A percentile compares a stretch with the other conserved stretches of the same genome.
Conservation (phyloP, 2,888 invertebrate genomes). For the Volucella zonaria region DNA sequence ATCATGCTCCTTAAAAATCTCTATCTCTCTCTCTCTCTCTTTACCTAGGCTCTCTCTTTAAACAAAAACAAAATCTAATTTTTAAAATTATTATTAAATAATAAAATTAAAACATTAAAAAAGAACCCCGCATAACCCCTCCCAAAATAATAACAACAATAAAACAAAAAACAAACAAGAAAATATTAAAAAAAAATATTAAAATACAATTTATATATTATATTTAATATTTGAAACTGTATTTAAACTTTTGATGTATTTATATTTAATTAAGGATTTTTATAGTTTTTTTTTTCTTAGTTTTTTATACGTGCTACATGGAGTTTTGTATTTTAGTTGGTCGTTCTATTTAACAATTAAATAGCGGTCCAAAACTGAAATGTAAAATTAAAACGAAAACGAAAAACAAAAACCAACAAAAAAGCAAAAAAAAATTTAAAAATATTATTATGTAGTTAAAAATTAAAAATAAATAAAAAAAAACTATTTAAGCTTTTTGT, state of each 20-base stretch:
- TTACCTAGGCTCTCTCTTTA: slow-evolving; percentile 60
- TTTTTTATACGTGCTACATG: slow-evolving; percentile 51
- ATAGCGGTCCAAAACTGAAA: slow-evolving; percentile 34
- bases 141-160: slow-evolving; percentile 28
- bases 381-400: slow-evolving; percentile 42
- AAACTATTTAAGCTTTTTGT: slow-evolving; percentile 43
- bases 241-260: slow-evolving; percentile 73
- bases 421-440: slow-evolving; percentile 31
- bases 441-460: slow-evolving; percentile 57
- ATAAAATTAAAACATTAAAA: slow-evolving; percentile 45
- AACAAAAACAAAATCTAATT: slow-evolving; percentile 43
- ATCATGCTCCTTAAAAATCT: slow-evolving; percentile 21
- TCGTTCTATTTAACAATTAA: slow-evolving; percentile 63
- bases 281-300: slow-evolving; percentile 60
- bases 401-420: slow-evolving; percentile 35
- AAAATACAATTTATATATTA: slow-evolving; percentile 67
- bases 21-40: slow-evolving; percentile 29
- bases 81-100: slow-evolving; percentile 70
- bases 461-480: slow-evolving; percentile 38
- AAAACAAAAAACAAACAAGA: slow-evolving; percentile 19
- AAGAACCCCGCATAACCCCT: background rate
- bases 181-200: slow-evolving; percentile 29
- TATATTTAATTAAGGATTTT: slow-evolving; percentile 72
- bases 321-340: slow-evolving; percentile 43
- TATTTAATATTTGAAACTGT: slow-evolving; percentile 67